These are phyloP conservation scores for Belgica antarctica DNA, from an alignment of 2,888 invertebrate genomes.

Conservation along the genomic window DNA sequence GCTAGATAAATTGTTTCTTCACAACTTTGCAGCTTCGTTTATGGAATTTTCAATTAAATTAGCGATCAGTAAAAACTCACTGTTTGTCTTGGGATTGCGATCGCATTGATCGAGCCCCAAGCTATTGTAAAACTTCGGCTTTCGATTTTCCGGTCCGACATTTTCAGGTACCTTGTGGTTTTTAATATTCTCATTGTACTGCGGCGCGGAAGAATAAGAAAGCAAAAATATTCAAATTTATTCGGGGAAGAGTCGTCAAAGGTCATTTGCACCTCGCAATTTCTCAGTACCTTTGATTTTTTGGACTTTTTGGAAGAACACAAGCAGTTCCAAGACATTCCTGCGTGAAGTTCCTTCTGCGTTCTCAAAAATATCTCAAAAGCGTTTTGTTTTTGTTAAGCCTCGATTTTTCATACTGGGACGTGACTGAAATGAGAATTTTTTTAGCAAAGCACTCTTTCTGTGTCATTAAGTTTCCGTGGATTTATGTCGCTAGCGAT, in stretches of 20 bases:
- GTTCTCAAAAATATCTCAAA: too few relatives aligned
- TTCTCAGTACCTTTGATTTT: slow-evolving; percentile 44
- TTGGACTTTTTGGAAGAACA: slow-evolving; percentile 42
- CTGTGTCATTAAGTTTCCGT: slow-evolving; percentile 3
- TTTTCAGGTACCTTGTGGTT: slow-evolving; percentile 40
- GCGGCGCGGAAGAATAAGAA: neutral
- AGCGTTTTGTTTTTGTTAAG: neutral
- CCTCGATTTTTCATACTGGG: slow-evolving; percentile 38
- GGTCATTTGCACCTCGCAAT: slow-evolving; percentile 37
- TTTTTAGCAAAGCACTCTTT: slow-evolving; percentile 7
- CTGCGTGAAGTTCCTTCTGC: slow-evolving; percentile 21
- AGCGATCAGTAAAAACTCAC: too few relatives aligned
- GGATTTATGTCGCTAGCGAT: slow-evolving; percentile 4
- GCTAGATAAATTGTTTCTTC: too few relatives aligned
- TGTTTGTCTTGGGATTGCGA: slow-evolving; percentile 36
- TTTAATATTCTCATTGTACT: slow-evolving; percentile 41
- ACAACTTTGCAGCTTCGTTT: too few relatives aligned
- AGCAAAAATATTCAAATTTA: slow-evolving; percentile 36
- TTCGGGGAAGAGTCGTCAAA: slow-evolving; percentile 14
- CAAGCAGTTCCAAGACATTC: slow-evolving; percentile 42
- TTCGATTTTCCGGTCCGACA: slow-evolving; percentile 35
- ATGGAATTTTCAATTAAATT: slow-evolving; percentile 42
- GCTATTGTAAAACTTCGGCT: slow-evolving; percentile 32
- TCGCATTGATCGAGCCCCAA: slow-evolving; percentile 41
- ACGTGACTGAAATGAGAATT: slow-evolving; percentile 42